Conservation (phyloP, 2,113 vertebrate genomes). For the Grallaria varia region DNA sequence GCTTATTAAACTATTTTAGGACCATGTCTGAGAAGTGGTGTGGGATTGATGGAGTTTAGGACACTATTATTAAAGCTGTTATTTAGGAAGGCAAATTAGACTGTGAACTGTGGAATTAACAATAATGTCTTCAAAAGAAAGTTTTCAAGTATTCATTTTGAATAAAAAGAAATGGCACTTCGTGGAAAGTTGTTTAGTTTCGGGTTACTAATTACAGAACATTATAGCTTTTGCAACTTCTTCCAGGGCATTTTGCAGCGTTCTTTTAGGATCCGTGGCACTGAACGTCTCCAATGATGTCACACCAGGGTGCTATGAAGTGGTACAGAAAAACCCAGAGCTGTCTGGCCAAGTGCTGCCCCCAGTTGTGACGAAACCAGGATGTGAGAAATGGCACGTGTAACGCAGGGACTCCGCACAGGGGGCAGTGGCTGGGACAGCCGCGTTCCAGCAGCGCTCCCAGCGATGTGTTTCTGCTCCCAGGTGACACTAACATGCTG, state of each 20-base stretch:
- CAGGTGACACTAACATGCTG: neutral
- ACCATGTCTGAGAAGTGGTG: neutral
- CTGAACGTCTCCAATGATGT: neutral
- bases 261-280: neutral
- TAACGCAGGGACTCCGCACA: neutral
- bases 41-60: neutral
- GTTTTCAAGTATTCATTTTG: neutral
- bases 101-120: neutral
- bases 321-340: neutral
- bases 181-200: neutral
- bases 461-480: neutral
- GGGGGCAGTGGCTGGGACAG: neutral
- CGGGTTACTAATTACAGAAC: neutral
- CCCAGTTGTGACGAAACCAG: neutral
- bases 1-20: neutral
- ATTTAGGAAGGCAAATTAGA: neutral
- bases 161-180: neutral
- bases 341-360: neutral
- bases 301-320: neutral
- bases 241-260: neutral
- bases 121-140: neutral
- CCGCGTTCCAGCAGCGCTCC: neutral
- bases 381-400: neutral
- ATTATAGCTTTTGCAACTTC: neutral
- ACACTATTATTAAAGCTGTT: neutral